phyloP scores from a whole-genome alignment of 2,888 invertebrate species.

The Laspeyria flexula region DNA sequence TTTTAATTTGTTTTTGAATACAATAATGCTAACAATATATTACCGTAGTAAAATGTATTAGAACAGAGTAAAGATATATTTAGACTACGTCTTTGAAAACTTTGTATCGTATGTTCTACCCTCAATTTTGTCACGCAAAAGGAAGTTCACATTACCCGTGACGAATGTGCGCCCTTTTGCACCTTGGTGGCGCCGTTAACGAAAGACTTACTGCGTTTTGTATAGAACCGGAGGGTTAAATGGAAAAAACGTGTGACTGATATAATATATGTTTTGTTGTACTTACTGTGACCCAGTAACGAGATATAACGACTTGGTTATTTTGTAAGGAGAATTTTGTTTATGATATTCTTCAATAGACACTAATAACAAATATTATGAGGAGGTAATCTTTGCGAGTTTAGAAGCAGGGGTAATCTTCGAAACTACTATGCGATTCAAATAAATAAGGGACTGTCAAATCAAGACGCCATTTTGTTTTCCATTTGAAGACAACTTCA shows the following conservation, averaged over 20 bases:
- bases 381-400: no score
- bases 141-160: constrained; percentile 18
- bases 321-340: not conserved
- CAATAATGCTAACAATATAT: no score
- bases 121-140: constrained; percentile 18
- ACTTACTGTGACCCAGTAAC: constrained; percentile 4
- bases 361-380: no score
- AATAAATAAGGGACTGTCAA: no score
- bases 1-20: no score
- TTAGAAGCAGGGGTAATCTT: no score
- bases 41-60: no score
- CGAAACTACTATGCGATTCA: no score
- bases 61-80: not conserved
- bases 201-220: constrained; percentile 11
- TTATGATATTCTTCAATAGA: no score
- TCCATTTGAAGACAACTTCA: no score
- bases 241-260: not conserved
- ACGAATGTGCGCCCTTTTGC: constrained; percentile 11
- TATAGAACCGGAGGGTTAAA: constrained; percentile 1
- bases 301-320: not conserved
- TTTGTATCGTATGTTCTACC: not conserved
- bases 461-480: no score
- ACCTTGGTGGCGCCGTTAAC: constrained; percentile 3
- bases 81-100: not conserved
- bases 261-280: not conserved